Conservation (phyloP, 2,888 invertebrate genomes). For the Drosophila yooni region DNA sequence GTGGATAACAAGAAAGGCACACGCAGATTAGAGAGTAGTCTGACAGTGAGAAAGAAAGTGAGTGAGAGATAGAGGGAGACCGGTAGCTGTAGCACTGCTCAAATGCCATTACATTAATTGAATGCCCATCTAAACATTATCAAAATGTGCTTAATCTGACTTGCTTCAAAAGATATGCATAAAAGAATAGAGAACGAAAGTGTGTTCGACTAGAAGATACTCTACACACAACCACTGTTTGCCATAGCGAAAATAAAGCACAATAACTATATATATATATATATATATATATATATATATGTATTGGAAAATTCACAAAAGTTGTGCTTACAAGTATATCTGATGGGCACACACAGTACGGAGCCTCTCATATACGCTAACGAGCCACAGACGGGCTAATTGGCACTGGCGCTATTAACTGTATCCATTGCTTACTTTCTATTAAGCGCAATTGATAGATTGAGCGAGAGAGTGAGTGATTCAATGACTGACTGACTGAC, state of each 20-base stretch:
- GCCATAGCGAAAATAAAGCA: not conserved
- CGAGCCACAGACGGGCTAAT: not conserved
- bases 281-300: not conserved
- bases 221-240: not conserved
- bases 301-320: not conserved
- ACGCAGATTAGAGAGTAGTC: not conserved
- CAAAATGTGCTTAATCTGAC: slow-evolving; percentile 7
- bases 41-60: too few relatives aligned
- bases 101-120: slow-evolving; percentile 29
- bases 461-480: slow-evolving; percentile 16
- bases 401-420: slow-evolving; percentile 9
- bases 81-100: slow-evolving; percentile 3
- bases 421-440: slow-evolving; percentile 12
- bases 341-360: too few relatives aligned
- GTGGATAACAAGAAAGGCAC: not conserved
- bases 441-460: slow-evolving; percentile 24
- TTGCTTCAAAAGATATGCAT: too few relatives aligned
- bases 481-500: slow-evolving; percentile 28
- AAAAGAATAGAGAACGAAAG: not conserved
- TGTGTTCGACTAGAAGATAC: not conserved
- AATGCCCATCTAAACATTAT: slow-evolving; percentile 6
- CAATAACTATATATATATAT: not conserved
- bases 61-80: too few relatives aligned
- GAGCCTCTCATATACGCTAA: too few relatives aligned
- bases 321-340: not conserved